Conservation (phyloP, 2,797 vertebrate genomes). For the Hippopotamyrus pictus region DNA sequence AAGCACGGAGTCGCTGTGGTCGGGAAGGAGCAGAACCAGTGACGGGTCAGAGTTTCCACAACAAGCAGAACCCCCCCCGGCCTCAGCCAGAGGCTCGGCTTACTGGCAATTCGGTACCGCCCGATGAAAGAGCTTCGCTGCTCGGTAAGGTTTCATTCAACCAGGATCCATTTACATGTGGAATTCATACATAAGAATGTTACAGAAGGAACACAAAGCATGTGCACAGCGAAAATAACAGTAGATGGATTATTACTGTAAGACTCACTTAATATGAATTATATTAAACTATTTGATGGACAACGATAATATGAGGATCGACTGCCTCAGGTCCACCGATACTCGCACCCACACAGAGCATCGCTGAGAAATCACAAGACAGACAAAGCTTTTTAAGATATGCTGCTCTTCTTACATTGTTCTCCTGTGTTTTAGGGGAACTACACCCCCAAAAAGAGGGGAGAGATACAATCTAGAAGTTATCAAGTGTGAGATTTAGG, state of each 20-base stretch:
- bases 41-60: not conserved
- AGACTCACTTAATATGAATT: not conserved
- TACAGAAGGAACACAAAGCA: not conserved
- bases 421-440: not conserved
- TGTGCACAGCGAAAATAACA: not conserved
- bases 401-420: not conserved
- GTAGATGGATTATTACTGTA: not conserved
- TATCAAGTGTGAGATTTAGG: too few relatives aligned
- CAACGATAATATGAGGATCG: not conserved
- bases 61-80: not conserved
- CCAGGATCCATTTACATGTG: not conserved
- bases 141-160: not conserved
- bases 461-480: not conserved
- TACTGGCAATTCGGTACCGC: not conserved
- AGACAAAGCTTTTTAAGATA: not conserved
- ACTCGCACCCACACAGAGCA: not conserved
- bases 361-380: not conserved
- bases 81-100: not conserved
- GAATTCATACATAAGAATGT: not conserved
- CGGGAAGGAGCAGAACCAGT: not conserved
- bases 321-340: not conserved
- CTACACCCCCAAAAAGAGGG: not conserved
- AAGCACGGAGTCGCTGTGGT: not conserved
- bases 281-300: not conserved
- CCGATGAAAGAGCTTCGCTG: not conserved